These are phyloP conservation scores for Cyanoliseus patagonus DNA, from an alignment of 2,113 vertebrate species.

Conservation along the genomic window DNA sequence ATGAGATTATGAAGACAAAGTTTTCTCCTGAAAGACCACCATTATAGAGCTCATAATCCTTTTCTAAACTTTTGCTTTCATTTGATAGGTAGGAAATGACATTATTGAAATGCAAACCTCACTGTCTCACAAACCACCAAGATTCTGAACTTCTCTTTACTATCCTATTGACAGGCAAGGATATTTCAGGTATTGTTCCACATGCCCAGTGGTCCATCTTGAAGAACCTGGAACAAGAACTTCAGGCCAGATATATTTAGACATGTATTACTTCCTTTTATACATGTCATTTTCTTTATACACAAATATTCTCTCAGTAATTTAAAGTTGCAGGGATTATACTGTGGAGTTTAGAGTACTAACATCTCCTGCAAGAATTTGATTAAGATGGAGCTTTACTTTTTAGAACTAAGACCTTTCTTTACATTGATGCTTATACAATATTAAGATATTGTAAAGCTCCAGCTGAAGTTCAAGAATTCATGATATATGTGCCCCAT, in stretches of 20 bases:
- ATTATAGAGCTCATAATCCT: background rate
- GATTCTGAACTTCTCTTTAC: background rate
- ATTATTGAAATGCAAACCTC: background rate
- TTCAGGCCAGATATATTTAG: background rate
- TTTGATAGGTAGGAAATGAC: background rate
- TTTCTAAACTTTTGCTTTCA: background rate
- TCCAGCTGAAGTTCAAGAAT: background rate
- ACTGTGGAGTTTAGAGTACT: background rate
- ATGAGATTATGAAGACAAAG: background rate
- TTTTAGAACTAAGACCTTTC: background rate
- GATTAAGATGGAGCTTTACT: background rate
- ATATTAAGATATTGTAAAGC: background rate
- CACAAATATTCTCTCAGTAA: background rate
- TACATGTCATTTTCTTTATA: background rate
- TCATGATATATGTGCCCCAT: background rate
- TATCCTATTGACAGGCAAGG: background rate
- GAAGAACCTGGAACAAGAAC: background rate
- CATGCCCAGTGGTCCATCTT: fast-evolving
- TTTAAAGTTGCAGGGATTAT: background rate
- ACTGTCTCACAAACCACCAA: background rate
- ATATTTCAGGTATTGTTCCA: background rate
- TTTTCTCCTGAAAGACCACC: background rate
- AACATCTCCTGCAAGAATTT: background rate
- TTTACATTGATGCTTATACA: background rate
- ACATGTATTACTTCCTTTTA: fast-evolving